Percentiles rank a stretch among this genome's conserved stretches.
These are phyloP conservation scores for Rhabdornis inornatus DNA, from an alignment of 2,113 vertebrate species.

Conservation along the genomic window DNA sequence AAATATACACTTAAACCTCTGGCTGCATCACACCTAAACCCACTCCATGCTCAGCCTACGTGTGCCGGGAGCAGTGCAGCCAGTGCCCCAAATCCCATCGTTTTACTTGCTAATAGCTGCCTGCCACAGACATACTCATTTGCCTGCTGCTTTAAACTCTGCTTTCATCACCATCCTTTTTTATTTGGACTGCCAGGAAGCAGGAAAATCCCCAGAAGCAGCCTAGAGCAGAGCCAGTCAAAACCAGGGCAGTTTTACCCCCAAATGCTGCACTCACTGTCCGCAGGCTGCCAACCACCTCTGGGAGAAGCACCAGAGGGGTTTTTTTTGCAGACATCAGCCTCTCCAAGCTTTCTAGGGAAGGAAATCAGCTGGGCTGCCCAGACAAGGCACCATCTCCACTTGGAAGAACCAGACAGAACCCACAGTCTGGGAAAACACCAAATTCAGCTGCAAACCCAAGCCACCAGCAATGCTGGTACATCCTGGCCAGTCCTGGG, in stretches of 20 bases:
- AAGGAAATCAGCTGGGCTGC: not conserved
- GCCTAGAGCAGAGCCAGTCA: not conserved
- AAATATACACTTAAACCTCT: not conserved
- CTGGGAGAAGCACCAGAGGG: not conserved
- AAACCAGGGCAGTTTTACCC: not conserved
- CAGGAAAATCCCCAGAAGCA: not conserved
- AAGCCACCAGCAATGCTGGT: not conserved
- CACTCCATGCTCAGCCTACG: not conserved
- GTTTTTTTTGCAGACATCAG: not conserved
- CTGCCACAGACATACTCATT: not conserved
- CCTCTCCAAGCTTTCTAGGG: not conserved
- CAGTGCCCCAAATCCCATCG: not conserved
- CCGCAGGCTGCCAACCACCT: not conserved
- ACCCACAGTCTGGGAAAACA: not conserved
- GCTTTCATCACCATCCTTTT: not conserved
- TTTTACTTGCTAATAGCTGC: conserved; percentile 6
- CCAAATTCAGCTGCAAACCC: not conserved
- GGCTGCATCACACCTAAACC: not conserved
- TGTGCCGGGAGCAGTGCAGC: not conserved
- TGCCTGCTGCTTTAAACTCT: not conserved
- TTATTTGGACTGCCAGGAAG: not conserved
- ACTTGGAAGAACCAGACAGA: not conserved
- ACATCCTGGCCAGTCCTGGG: not conserved
- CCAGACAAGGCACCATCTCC: not conserved
- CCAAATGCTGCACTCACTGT: not conserved